Conservation (phyloP, 2,797 vertebrate species). For the Stomatorhinus walkeri region DNA sequence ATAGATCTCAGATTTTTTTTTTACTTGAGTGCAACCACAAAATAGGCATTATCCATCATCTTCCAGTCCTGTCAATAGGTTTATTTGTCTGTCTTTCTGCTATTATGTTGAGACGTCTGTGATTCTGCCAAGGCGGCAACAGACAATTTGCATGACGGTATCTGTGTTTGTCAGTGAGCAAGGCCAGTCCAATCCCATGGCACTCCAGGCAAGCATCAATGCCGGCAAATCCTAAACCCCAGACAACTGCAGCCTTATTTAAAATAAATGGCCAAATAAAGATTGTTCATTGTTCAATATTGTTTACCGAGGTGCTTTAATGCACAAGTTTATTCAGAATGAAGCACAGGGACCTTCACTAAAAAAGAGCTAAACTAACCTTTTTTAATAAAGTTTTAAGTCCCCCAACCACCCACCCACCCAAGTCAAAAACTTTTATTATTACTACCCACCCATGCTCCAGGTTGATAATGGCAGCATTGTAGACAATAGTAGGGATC, state of each 20-base stretch:
- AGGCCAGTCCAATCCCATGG: background rate
- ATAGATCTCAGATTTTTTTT: constrained; percentile 1
- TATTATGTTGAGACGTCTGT: background rate
- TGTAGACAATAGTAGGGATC: background rate
- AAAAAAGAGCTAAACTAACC: background rate
- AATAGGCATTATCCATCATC: background rate
- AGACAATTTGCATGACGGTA: background rate
- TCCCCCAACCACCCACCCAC: background rate
- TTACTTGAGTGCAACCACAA: background rate
- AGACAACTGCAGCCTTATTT: background rate
- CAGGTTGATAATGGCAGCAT: background rate
- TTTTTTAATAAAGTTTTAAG: background rate
- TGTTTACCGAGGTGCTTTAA: background rate
- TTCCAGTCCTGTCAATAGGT: background rate
- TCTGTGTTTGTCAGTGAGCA: background rate
- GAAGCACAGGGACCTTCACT: background rate
- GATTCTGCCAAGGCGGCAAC: background rate
- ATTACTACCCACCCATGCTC: background rate
- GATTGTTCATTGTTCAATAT: background rate
- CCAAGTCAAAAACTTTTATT: background rate
- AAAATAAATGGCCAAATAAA: background rate
- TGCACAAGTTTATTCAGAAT: background rate
- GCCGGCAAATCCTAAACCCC: background rate
- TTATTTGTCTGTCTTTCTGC: background rate
- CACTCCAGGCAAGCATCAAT: background rate